Evolutionary conservation across 2,888 invertebrate species (phyloP), one percentile per base, ranked within the genome.

Genomic region (Phrixothrix hirtus): DNA sequence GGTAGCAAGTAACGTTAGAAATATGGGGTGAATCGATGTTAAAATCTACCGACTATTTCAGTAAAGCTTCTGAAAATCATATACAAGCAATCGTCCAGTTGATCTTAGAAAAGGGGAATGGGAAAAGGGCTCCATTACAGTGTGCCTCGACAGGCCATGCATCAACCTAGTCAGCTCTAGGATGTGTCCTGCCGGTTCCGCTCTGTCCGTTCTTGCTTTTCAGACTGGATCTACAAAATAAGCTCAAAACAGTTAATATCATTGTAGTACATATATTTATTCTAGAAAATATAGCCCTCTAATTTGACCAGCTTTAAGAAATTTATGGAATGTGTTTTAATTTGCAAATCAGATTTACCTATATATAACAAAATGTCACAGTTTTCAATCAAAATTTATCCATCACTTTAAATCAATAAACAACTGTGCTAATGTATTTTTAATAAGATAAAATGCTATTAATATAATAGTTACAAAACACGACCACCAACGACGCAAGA

Each of bases 391-490:
- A 62, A 64, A 63, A 64, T 69, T 67, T 64, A 66, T 70, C 70
- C 68, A 71, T 70, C 68, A 69, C 69, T 72, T 70, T 67, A 70
- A 71, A 71, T 71, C 72, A 70, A 73, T 72, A 72, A 73, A 72
- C 72, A 69, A 71, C 65, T 69, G 63, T 69, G 62, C 67, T 71
- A 72, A 72, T 72, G 73, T 71, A 72, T 73, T 72, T 73, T 73
- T 73, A 72, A 72, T 72, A 72, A 71, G 71, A 64, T 65, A 61
- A 68, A 72, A 72, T 72, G 73, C 72, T 73, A 73, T 73, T 73
- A 71, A 72, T 72, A 72, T 73, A 73, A 73, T 73, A 72, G 68
- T 69, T 63, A 66, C 67, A 64, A n/a, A 67, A 55, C 64, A 55
- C 70, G 73, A 73, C 73, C 73, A 73, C 73, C 73, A 72, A 73